Evolutionary conservation across 2,888 invertebrate genomes (phyloP), one percentile per base, ranked within the genome.

Genomic region (Epirrhoe alternata): DNA sequence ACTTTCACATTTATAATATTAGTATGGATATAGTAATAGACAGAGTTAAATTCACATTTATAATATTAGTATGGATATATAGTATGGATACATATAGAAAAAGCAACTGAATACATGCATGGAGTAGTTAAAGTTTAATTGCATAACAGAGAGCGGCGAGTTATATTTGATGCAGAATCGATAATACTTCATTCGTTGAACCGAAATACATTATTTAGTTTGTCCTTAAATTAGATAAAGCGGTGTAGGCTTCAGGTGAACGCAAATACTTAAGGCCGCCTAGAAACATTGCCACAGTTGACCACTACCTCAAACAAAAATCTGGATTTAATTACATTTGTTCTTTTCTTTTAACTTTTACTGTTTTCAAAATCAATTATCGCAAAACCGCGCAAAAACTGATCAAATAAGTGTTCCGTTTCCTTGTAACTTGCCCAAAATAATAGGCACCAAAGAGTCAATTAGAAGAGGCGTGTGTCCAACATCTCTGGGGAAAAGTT

Each of bases 381-480:
- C 38, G 12, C 38, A 42, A 42, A 42, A 47, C 47, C 47, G 16
- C 14, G 47, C 16, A 17, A 57, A n/a, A 35, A 35, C n/a, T 45
- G 53, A 38, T 24, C n/a, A 6, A 33, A 53, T n/a, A 33, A 54
- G 16, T 51, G 49, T 56, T 45, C 45, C n/a, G 56, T 57, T 51
- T 31, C 16, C 35, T 49, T 38, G 17, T 51, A 51, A 56, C 30
- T 45, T 33, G 35, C 16, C 16, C 51, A 12, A n/a, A 52, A 55
- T 66, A 66, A 72, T 51, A 68, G 69, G 68, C 69, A 72, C 67
- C 65, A 72, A 71, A 76, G 69, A 74, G 75, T 77, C 74, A 79
- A 75, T 68, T 68, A 77, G 69, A 62, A 61, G 57, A 56, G 59
- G 69, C 61, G 68, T 70, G 69, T 72, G 68, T 69, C 71, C 72